Evolutionary conservation across 1,140 invertebrate genomes (phyloP), one percentile per base, ranked within the genome.

Genomic region (Triops longicaudatus): DNA sequence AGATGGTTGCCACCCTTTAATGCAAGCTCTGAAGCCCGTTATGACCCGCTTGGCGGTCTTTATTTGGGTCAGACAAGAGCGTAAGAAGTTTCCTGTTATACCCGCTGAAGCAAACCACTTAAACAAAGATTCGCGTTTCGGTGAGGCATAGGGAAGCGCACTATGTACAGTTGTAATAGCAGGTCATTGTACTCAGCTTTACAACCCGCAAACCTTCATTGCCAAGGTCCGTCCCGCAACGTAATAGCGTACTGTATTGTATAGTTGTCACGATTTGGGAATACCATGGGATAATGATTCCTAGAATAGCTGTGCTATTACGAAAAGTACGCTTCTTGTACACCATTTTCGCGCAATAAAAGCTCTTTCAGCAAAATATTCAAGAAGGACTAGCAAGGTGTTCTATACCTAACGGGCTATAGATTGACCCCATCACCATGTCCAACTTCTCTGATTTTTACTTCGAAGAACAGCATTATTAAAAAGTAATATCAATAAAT

Each of bases 51-150:
- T 63, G 50, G 22, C 10, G 22, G 14, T 63, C 50, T 14, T 22
- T 63, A 63, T n/a, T 63, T 63, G 50, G 50, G 50, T 63, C 50
- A 63, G 50, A 22, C 22, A 63, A 63, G 50, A 63, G 22, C 5
- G 50, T 22, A 63, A 63, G 14, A 63, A 63, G 22, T 63, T 63
- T 63, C 50, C 50, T 63, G 50, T 63, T 63, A 63, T 63, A n/a
- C 50, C 50, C 50, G 5, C 6, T 17, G 50, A 0, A 17, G 14
- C 22, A n/a, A 63, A 3, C 50, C 50, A 63, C n/a, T 22, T 63
- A 6, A 63, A 4, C 22, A 63, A 7, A 63, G n/a, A n/a, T 63
- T 63, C n/a, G 22, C 4, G 10, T 63, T 17, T 17, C 14, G 50
- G 50, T 63, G 14, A 22, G 22, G 50, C 50, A 22, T 17, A 63